These are phyloP conservation scores for Copidosoma floridanum DNA, from an alignment of 1,140 invertebrate species.

Conservation along the genomic window DNA sequence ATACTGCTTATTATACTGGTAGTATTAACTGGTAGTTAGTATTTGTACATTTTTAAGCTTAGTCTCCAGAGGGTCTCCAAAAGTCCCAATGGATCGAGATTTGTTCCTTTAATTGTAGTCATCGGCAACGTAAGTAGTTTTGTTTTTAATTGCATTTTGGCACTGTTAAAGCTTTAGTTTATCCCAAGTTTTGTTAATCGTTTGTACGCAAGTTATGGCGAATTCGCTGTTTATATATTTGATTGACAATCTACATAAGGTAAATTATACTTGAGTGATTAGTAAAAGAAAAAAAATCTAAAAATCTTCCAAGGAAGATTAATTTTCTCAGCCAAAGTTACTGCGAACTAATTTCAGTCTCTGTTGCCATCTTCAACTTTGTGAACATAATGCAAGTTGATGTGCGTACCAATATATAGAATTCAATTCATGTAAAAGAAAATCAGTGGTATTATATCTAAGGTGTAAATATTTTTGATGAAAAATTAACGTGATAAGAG, in stretches of 20 bases:
- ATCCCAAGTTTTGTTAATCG: conserved; percentile 20
- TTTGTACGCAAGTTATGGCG: conserved; percentile 6
- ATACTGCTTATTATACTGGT: background rate
- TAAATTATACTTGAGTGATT: no score
- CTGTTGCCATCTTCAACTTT: background rate
- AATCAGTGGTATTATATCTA: conserved; percentile 11
- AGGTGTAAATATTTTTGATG: conserved; percentile 22
- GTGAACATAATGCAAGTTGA: conserved; percentile 9
- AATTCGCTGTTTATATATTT: background rate
- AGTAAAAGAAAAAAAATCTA: no score
- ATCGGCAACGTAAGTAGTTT: conserved; percentile 15
- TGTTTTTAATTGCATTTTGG: conserved; percentile 24
- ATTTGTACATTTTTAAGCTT: conserved; percentile 1
- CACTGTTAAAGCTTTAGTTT: conserved; percentile 27
- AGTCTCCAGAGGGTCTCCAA: background rate
- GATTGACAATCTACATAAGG: no score
- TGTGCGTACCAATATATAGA: background rate
- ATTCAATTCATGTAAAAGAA: no score
- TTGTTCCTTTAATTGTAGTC: conserved; percentile 28
- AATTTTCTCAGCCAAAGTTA: background rate
- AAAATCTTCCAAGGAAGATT: no score
- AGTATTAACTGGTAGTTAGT: background rate
- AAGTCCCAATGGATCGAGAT: conserved; percentile 1
- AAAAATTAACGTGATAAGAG: background rate
- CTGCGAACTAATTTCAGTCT: background rate